phyloP scores from a whole-genome alignment of 1,140 invertebrate genomes.

The Drosophila burlai region DNA sequence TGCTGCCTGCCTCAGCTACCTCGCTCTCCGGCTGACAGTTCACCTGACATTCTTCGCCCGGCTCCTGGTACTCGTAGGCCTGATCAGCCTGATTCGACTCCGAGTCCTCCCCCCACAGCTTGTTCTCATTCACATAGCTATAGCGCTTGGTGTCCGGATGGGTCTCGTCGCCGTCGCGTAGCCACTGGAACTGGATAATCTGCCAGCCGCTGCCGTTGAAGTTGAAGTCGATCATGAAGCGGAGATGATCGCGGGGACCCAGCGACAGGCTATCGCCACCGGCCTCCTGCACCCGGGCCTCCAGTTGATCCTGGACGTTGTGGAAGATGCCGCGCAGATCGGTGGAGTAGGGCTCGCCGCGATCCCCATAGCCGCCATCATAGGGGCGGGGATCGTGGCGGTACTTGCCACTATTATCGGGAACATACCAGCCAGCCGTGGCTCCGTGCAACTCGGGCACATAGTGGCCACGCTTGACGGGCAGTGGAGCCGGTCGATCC shows the following conservation, averaged over 20 bases:
- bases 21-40: slow-evolving; percentile 14
- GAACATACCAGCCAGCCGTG: slow-evolving; percentile 62
- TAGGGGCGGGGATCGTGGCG: slow-evolving; percentile 73
- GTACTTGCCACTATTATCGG: slow-evolving; percentile 80
- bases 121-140: slow-evolving; percentile 73
- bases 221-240: slow-evolving; percentile 81
- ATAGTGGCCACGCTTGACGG: slow-evolving; percentile 58
- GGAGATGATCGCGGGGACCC: slow-evolving; percentile 74
- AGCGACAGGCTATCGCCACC: slow-evolving; percentile 39
- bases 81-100: slow-evolving; percentile 2
- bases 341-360: slow-evolving; percentile 60
- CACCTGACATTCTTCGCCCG: slow-evolving; percentile 9
- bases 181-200: slow-evolving; percentile 76
- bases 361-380: slow-evolving; percentile 78
- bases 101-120: slow-evolving; percentile 51
- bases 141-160: slow-evolving; percentile 49
- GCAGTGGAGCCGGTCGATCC: background rate
- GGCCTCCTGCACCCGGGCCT: slow-evolving; percentile 45
- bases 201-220: slow-evolving; percentile 80
- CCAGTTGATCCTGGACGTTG: slow-evolving; percentile 45
- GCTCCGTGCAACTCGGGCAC: slow-evolving; percentile 60
- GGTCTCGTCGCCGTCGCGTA: slow-evolving; percentile 65
- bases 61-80: slow-evolving; percentile 57
- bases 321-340: slow-evolving; percentile 61
- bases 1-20: background rate